These are phyloP conservation scores for Boloria euphrosyne DNA, from an alignment of 2,888 invertebrate species.

Conservation along the genomic window DNA sequence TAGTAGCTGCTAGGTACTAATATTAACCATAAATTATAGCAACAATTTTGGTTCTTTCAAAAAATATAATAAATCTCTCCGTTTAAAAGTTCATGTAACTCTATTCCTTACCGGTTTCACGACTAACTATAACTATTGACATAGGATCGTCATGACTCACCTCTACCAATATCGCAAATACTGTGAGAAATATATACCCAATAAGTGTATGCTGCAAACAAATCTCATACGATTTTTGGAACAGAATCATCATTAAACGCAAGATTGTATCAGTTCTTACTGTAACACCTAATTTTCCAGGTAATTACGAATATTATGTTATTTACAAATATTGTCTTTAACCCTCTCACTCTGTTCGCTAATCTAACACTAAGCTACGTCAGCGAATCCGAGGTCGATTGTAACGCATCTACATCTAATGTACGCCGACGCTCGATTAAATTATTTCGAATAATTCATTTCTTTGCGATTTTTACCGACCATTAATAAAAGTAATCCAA, in stretches of 20 bases:
- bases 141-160: neutral
- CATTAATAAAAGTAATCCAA: conserved; percentile 64
- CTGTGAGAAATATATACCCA: neutral
- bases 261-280: conserved; percentile 50
- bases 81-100: too few relatives aligned
- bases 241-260: conserved; percentile 33
- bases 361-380: conserved; percentile 77
- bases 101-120: too few relatives aligned
- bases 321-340: conserved; percentile 84
- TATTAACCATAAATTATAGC: neutral
- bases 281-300: conserved; percentile 76
- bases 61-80: neutral
- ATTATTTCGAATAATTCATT: conserved; percentile 65
- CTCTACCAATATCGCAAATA: neutral
- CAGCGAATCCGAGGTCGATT: conserved; percentile 75
- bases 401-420: conserved; percentile 71
- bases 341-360: conserved; percentile 82
- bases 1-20: conserved; percentile 1
- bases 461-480: conserved; percentile 68
- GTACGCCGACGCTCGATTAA: conserved; percentile 64
- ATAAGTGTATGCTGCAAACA: neutral
- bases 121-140: too few relatives aligned
- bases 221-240: conserved; percentile 12
- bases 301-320: conserved; percentile 79
- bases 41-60: neutral